Percentiles rank a stretch among this genome's conserved stretches.
Conservation (phyloP, 2,888 invertebrate species). For the Dryomyza anilis region DNA sequence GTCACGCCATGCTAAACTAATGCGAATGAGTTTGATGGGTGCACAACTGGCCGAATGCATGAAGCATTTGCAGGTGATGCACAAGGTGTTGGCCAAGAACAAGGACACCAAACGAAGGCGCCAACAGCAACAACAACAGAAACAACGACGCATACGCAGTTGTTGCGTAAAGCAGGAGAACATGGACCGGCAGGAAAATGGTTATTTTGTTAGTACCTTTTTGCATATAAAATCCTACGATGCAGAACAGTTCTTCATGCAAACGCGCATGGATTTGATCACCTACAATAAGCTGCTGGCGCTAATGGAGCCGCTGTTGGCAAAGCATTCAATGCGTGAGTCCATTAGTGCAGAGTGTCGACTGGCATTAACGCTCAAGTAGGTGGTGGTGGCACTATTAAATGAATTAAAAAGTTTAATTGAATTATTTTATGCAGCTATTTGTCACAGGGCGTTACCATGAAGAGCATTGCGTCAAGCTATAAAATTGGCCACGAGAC, state of each 20-base stretch:
- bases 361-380: not conserved
- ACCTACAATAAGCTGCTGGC: not conserved
- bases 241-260: not conserved
- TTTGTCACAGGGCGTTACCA: not conserved
- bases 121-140: not conserved
- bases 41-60: no score
- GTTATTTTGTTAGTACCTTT: not conserved
- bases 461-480: slow-evolving; percentile 20
- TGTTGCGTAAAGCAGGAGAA: no score
- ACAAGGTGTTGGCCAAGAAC: no score
- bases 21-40: no score
- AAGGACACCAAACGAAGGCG: no score
- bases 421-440: not conserved
- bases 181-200: no score
- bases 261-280: not conserved
- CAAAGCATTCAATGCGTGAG: not conserved
- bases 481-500: slow-evolving; percentile 26
- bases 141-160: no score
- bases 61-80: no score
- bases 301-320: not conserved
- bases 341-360: not conserved
- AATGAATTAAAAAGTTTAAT: not conserved
- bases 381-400: not conserved
- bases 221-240: not conserved
- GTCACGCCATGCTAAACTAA: no score